These are phyloP conservation scores for Hirtodrosophila confusa DNA, from an alignment of 2,888 invertebrate species.

Conservation along the genomic window DNA sequence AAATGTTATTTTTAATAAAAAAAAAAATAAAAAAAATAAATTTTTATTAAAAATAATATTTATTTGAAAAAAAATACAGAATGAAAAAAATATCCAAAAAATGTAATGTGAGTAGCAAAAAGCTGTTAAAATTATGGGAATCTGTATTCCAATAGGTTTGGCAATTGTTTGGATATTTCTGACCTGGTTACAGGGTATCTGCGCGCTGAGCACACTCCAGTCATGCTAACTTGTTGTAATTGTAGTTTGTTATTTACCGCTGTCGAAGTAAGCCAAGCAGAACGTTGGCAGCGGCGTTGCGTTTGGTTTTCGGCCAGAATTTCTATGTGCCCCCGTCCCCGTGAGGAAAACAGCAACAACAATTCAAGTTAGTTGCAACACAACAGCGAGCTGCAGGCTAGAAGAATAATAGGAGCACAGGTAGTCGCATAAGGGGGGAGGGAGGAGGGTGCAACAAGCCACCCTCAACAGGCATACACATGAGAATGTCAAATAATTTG, in stretches of 20 bases:
- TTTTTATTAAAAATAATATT: too few species aligned
- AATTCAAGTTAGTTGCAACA: constrained; percentile 39
- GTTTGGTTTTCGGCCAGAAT: constrained; percentile 51
- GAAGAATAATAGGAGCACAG: constrained; percentile 32
- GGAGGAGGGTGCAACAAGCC: neutral
- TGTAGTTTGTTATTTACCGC: constrained; percentile 35
- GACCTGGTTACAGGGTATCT: constrained; percentile 7
- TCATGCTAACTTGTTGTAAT: constrained; percentile 9
- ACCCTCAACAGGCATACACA: constrained; percentile 35
- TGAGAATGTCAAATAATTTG: constrained; percentile 62
- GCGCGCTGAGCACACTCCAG: neutral
- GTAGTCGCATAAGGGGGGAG: neutral
- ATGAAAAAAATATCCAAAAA: too few species aligned
- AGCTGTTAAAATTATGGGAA: too few species aligned
- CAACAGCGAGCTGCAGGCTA: constrained; percentile 18
- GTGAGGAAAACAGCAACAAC: constrained; percentile 15
- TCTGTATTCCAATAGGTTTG: too few species aligned
- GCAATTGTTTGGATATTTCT: neutral
- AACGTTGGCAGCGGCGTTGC: constrained; percentile 54
- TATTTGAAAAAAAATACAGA: too few species aligned
- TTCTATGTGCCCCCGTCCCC: constrained; percentile 34
- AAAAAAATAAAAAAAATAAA: too few species aligned
- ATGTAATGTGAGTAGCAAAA: too few species aligned
- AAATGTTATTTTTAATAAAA: too few species aligned
- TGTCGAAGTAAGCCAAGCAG: constrained; percentile 64